Percentiles rank a stretch among this genome's conserved stretches.
Evolutionary conservation across 35 echinoderm and acorn worm genomes (phyloP).

Genomic region (Amphiura filiformis): DNA sequence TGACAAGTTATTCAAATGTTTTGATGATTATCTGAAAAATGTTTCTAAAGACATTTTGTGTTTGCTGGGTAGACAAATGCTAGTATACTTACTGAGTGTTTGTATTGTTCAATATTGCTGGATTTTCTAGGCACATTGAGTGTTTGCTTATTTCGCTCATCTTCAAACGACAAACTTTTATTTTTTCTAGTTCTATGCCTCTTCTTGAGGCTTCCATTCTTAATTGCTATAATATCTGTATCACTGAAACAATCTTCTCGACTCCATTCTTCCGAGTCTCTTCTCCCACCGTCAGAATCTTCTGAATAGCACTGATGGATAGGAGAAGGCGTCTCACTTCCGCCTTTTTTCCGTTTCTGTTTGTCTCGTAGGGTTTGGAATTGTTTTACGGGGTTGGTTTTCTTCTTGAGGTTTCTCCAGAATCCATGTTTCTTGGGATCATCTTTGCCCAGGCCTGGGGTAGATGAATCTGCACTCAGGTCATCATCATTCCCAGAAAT

Average conservation of each 20-base stretch:
- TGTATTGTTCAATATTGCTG: constrained; percentile 2
- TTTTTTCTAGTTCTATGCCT: constrained; percentile 24
- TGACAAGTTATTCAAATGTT: too few relatives aligned
- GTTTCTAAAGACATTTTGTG: too few relatives aligned
- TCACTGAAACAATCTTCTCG: constrained; percentile 36
- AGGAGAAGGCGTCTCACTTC: not conserved
- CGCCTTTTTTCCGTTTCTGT: not conserved
- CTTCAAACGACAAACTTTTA: constrained; percentile 44
- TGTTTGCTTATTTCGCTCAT: constrained; percentile 17
- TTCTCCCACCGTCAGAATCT: constrained; percentile 18
- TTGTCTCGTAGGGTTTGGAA: constrained; percentile 29
- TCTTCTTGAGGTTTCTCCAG: constrained; percentile 56
- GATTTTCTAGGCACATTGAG: constrained; percentile 19
- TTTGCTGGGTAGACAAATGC: too few relatives aligned
- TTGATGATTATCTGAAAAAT: too few relatives aligned
- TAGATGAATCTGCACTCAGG: not conserved
- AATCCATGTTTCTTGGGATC: constrained; percentile 34
- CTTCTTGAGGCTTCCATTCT: constrained; percentile 14
- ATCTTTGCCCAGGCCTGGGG: constrained; percentile 2
- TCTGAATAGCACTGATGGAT: constrained; percentile 1
- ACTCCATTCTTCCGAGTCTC: not conserved
- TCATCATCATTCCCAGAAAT: constrained; percentile 37
- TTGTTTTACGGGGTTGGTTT: constrained; percentile 48
- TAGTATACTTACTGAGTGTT: not conserved
- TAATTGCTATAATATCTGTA: not conserved